These are phyloP conservation scores for Athene noctua DNA, from an alignment of 2,113 vertebrate genomes.

Conservation along the genomic window DNA sequence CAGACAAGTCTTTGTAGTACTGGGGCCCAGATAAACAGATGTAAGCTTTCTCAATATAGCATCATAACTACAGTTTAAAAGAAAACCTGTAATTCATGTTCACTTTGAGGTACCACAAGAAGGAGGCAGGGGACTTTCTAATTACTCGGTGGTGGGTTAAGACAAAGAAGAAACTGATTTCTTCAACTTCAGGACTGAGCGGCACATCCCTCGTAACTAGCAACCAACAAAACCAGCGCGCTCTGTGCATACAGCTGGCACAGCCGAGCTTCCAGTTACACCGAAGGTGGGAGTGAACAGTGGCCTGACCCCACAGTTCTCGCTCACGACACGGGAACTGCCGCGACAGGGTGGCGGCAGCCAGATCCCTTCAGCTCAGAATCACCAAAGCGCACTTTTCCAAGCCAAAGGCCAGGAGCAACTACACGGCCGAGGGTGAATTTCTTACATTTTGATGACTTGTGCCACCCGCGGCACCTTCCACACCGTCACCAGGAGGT, in stretches of 20 bases:
- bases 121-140: neutral
- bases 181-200: neutral
- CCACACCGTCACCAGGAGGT: conserved; percentile 86
- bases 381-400: accelerated
- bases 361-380: accelerated
- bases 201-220: accelerated
- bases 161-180: neutral
- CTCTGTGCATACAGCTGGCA: accelerated
- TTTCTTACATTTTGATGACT: conserved; percentile 82
- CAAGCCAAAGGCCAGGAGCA: neutral
- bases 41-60: accelerated
- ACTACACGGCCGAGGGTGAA: accelerated
- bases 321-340: neutral
- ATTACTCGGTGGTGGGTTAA: neutral
- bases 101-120: neutral
- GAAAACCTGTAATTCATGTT: neutral
- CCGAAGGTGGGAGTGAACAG: accelerated
- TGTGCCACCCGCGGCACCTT: conserved; percentile 80
- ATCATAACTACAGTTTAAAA: neutral
- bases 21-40: accelerated
- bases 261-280: too few species aligned
- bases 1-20: neutral
- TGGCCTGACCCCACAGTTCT: accelerated
- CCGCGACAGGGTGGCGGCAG: accelerated
- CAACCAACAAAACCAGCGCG: accelerated